These are phyloP conservation scores for Limnothrissa miodon DNA, from an alignment of 2,113 vertebrate genomes.

Conservation along the genomic window DNA sequence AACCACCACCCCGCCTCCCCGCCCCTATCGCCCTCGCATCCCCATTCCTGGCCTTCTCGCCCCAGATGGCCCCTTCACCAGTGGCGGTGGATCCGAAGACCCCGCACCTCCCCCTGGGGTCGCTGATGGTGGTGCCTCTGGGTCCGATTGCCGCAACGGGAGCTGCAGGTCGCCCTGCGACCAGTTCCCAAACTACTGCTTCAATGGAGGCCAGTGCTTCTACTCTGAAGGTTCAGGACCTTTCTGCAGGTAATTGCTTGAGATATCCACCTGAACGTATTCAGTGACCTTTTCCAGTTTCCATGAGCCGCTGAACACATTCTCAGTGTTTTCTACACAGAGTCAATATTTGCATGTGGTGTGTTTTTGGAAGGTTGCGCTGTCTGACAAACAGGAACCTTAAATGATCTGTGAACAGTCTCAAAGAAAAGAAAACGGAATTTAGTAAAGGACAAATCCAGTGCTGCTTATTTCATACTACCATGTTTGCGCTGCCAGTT, in stretches of 20 bases:
- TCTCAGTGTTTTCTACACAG: not conserved
- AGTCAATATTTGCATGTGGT: not conserved
- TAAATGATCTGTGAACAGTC: not conserved
- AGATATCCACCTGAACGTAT: not conserved
- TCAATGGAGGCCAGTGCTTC: conserved; percentile 94
- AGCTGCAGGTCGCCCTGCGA: conserved; percentile 89
- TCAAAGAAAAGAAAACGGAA: not conserved
- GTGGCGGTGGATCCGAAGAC: conserved; percentile 34
- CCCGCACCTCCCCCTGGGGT: conserved; percentile 47
- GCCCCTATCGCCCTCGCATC: conserved; percentile 54
- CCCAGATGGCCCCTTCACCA: conserved; percentile 25
- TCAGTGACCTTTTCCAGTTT: not conserved
- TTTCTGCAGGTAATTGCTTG: conserved; percentile 86
- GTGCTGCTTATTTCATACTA: conserved; percentile 10
- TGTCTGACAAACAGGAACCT: not conserved
- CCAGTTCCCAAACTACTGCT: conserved; percentile 86
- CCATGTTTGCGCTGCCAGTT: conserved; percentile 39
- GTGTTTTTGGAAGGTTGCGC: conserved; percentile 1
- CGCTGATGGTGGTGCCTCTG: conserved; percentile 54
- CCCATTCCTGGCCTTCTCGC: conserved; percentile 29
- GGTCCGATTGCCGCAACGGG: conserved; percentile 82
- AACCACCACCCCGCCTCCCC: conserved; percentile 54
- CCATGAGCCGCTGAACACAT: not conserved
- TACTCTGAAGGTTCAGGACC: conserved; percentile 84
- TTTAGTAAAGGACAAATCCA: not conserved